Evolutionary conservation across 2,113 vertebrate genomes (phyloP), one percentile per base, ranked within the genome.

Genomic region (Triplophysa siluroides): DNA sequence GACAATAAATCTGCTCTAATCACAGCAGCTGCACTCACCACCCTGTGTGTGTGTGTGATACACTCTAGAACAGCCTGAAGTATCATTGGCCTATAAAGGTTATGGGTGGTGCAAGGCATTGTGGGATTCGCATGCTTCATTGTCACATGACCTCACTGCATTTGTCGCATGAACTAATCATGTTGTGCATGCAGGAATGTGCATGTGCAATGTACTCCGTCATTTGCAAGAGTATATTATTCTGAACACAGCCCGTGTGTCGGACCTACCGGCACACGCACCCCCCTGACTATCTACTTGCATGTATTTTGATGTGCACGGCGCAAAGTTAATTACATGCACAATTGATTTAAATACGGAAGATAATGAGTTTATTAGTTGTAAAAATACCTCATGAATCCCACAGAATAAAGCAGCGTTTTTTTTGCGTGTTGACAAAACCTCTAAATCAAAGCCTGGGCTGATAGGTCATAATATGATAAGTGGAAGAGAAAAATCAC

Each of bases 1-100:
- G 47, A 29, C 83, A 76, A 84, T 79, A 79, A 75, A 85, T 77
- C 82, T 85, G 68, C 78, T 88, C 87, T 89, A 83, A 89, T 88
- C 85, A 86, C 85, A 81, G 84, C 62, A 78, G 76, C 79, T 62
- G 78, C 78, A 86, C 78, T 76, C 58, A 47, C 76, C 60, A 4
- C 38, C 64, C 67, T 83, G 64, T 83, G 43, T 54, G 60, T 70
- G 75, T 56, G 68, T 81, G 66, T 47, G 79, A 29, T 29, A 29
- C 29, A 29, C 29, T 62, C 43, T 64, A 58, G 26, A 73, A 45
- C 61, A 13, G 9, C n/a, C 19, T 63, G 29, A 47, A 10, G 54
- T 16, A 41, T 73, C 18, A 73, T 19, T 7, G 70, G 52, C 43
- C 33, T 73, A 12, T 43, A 60, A 29, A 60, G 70, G 52, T 72